These are phyloP conservation scores for Prunella himalayana DNA, from an alignment of 2,113 vertebrate species.

Conservation along the genomic window DNA sequence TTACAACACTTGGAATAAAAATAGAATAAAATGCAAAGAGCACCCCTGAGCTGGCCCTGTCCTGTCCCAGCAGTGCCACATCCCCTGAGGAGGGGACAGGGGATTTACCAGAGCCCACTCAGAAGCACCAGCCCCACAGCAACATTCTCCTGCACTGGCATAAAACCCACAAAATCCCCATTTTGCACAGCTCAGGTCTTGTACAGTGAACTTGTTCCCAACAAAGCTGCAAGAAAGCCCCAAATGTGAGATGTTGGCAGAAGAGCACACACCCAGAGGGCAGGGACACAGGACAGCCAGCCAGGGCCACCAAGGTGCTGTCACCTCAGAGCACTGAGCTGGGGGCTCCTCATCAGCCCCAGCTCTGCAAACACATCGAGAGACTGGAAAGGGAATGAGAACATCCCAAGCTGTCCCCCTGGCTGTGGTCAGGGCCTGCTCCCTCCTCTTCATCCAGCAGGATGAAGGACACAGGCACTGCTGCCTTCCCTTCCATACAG, in stretches of 20 bases:
- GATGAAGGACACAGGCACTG: background rate
- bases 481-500: background rate
- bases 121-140: background rate
- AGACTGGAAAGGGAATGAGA: background rate
- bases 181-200: background rate
- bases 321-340: background rate
- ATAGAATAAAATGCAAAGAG: rapidly evolving
- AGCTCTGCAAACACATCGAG: background rate
- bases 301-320: background rate
- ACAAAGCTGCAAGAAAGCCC: background rate
- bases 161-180: rapidly evolving
- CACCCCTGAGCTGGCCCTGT: background rate
- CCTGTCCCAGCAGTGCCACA: background rate
- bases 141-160: rapidly evolving
- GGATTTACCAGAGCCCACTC: rapidly evolving
- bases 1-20: background rate
- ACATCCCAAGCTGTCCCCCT: background rate
- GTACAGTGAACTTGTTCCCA: background rate
- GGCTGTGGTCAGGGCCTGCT: background rate
- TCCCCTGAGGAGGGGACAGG: background rate
- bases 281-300: background rate
- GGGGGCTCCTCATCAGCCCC: background rate
- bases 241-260: background rate
- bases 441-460: background rate
- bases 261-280: background rate